These are phyloP conservation scores for Halcyon smyrnensis DNA, from an alignment of 2,797 vertebrate genomes.

Conservation along the genomic window DNA sequence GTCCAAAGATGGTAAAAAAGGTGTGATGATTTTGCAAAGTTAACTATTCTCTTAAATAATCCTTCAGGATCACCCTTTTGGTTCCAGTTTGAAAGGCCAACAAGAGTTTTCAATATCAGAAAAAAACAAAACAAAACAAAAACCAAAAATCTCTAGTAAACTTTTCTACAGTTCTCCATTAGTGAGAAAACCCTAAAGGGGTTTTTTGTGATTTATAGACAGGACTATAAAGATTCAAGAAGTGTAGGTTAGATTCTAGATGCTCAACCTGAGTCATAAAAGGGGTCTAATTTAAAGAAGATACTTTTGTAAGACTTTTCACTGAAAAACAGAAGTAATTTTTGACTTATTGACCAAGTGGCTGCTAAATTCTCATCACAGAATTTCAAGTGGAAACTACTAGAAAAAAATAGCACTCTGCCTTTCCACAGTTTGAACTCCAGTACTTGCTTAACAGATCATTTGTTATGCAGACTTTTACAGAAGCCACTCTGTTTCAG, in stretches of 20 bases:
- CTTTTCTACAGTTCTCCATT: neutral
- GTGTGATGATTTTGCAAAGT: neutral
- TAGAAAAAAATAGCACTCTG: neutral
- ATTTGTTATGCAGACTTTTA: conserved; percentile 41
- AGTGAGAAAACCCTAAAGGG: too few relatives aligned
- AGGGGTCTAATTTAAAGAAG: neutral
- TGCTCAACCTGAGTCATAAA: neutral
- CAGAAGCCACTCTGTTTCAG: conserved; percentile 4
- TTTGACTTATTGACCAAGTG: neutral
- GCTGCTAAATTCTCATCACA: conserved; percentile 6
- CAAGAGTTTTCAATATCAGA: neutral
- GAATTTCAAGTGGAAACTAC: neutral
- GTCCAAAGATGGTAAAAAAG: neutral
- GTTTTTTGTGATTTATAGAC: neutral
- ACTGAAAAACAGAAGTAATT: neutral
- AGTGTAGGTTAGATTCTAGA: neutral
- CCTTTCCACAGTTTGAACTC: neutral
- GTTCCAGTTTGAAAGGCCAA: neutral
- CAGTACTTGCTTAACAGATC: neutral
- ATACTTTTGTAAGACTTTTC: neutral
- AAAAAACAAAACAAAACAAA: neutral
- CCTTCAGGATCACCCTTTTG: neutral
- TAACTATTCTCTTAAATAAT: neutral
- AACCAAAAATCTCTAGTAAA: too few relatives aligned
- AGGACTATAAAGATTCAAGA: neutral